Conservation (phyloP, 2,888 invertebrate genomes). For the Calameuta idolon region DNA sequence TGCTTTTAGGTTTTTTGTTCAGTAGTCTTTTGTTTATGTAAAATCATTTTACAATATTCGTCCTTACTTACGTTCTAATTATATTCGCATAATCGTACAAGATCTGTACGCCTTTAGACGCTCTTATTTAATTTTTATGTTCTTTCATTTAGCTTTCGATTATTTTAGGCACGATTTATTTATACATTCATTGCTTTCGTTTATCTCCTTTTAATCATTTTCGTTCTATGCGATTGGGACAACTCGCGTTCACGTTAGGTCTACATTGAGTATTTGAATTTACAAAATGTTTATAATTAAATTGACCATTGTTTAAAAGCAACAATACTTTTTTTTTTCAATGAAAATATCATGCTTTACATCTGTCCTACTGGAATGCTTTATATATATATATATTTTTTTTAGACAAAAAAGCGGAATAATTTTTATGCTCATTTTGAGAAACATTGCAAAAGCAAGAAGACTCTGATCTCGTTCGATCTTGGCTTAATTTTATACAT, state of each 20-base stretch:
- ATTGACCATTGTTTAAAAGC: slow-evolving; percentile 1
- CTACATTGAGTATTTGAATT: neutral
- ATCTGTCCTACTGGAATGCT: neutral
- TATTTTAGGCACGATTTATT: slow-evolving; percentile 51
- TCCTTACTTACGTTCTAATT: slow-evolving; percentile 2
- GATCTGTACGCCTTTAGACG: slow-evolving; percentile 62
- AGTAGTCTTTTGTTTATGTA: slow-evolving; percentile 17
- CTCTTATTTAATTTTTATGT: slow-evolving; percentile 19
- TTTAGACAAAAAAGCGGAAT: neutral
- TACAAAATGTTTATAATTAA: slow-evolving; percentile 2
- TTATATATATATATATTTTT: neutral
- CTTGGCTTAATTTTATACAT: neutral
- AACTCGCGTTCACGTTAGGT: neutral
- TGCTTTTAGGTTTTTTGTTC: neutral
- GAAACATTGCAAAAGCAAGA: neutral
- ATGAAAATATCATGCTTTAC: neutral
- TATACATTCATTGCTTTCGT: slow-evolving; percentile 36
- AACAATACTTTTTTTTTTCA: slow-evolving; percentile 10
- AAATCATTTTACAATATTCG: slow-evolving; percentile 9
- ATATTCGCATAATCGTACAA: slow-evolving; percentile 8
- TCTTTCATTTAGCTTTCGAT: slow-evolving; percentile 35
- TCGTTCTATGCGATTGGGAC: neutral
- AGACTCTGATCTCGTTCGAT: neutral
- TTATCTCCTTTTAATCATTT: neutral
- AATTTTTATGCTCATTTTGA: neutral